Percentiles rank a stretch among this genome's conserved stretches.
Conservation (phyloP, 2,797 vertebrate species). For the Acanthurus tractus region DNA sequence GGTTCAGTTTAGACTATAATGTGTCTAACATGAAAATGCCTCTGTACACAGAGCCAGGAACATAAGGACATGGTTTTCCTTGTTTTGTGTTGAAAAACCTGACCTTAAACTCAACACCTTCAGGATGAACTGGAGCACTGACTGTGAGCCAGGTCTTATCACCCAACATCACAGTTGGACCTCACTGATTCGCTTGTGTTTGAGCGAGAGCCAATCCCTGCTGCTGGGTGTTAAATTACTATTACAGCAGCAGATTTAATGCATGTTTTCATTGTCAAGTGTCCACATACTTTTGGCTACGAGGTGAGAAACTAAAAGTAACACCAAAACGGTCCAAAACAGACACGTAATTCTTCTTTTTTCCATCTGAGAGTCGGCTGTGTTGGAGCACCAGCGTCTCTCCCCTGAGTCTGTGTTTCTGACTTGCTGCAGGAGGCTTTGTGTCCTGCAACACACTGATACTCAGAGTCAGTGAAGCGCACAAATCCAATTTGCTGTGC, state of each 20-base stretch:
- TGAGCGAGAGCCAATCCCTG: background rate
- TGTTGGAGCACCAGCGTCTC: background rate
- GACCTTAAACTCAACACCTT: background rate
- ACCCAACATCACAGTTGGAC: background rate
- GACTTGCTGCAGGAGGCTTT: conserved; percentile 53
- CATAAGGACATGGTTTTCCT: no score
- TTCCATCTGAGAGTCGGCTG: conserved; percentile 7
- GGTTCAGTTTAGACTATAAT: no score
- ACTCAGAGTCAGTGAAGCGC: conserved; percentile 68
- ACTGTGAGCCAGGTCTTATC: background rate
- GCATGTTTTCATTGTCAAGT: background rate
- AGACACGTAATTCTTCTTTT: background rate
- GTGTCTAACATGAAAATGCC: no score
- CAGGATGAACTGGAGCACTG: background rate
- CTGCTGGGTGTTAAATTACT: no score
- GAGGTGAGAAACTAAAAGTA: background rate
- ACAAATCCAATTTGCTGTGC: conserved; percentile 77
- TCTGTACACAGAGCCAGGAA: no score
- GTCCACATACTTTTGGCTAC: background rate
- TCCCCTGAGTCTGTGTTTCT: conserved; percentile 35
- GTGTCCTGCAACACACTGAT: conserved; percentile 68
- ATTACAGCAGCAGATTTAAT: background rate
- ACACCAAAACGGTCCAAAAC: background rate
- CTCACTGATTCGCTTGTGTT: background rate
- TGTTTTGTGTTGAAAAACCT: no score